A percentile compares a stretch with the other conserved stretches of the same genome.
Conservation (phyloP, 2,113 vertebrate species). For the Malurus cyaneus region DNA sequence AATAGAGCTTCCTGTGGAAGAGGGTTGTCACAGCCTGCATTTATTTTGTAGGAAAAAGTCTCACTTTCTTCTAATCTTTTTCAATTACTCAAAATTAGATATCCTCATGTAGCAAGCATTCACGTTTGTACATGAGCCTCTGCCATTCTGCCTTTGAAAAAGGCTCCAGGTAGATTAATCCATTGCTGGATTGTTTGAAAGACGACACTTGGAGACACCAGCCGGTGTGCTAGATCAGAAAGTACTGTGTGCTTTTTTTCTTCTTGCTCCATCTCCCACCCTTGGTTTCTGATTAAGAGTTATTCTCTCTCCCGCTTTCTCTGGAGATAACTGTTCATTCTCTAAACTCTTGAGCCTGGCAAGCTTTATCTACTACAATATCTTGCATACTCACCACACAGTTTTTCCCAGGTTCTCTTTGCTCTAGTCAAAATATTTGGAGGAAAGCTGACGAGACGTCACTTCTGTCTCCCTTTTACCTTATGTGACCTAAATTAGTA, state of each 20-base stretch:
- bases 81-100: not conserved
- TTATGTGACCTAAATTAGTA: conserved; percentile 30
- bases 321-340: not conserved
- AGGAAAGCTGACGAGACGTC: not conserved
- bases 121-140: not conserved
- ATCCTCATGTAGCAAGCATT: not conserved
- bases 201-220: not conserved
- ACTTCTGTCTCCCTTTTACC: conserved; percentile 16
- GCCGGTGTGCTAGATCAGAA: not conserved
- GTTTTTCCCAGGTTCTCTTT: not conserved
- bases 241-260: not conserved
- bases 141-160: not conserved
- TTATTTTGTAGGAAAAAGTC: not conserved
- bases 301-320: not conserved
- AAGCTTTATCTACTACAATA: not conserved
- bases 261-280: not conserved
- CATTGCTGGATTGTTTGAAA: not conserved
- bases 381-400: not conserved
- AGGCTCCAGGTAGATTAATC: not conserved
- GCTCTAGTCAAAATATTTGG: not conserved
- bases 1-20: not conserved
- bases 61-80: not conserved
- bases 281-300: not conserved
- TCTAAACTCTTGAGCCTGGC: not conserved
- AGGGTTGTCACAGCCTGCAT: not conserved